These are phyloP conservation scores for Fragum fragum DNA, from an alignment of 2,888 invertebrate species.

Conservation along the genomic window DNA sequence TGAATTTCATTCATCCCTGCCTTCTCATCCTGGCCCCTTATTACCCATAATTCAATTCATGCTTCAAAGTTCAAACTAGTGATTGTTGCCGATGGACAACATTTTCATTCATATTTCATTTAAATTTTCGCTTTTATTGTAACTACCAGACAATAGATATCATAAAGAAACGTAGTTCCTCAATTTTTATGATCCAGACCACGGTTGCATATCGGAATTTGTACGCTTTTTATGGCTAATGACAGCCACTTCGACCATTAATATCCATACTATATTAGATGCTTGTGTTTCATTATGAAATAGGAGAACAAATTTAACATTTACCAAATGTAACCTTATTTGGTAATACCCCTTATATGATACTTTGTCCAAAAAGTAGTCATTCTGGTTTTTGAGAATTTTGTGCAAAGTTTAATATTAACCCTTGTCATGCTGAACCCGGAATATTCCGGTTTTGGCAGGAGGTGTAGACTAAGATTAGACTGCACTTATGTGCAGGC, in stretches of 20 bases:
- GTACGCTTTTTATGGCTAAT: conserved; percentile 28
- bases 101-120: conserved; percentile 33
- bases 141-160: conserved; percentile 1
- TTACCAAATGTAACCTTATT: not conserved
- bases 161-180: conserved; percentile 16
- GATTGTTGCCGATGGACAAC: conserved; percentile 9
- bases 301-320: not conserved
- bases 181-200: conserved; percentile 8
- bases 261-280: conserved; percentile 22
- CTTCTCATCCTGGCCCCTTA: not conserved
- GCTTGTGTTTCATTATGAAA: conserved; percentile 25
- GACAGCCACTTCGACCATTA: conserved; percentile 21
- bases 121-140: conserved; percentile 27
- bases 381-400: no score
- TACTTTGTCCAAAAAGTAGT: no score
- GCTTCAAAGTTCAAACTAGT: conserved; percentile 18
- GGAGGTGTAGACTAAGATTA: no score
- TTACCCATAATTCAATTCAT: conserved; percentile 25
- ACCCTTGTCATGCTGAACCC: no score
- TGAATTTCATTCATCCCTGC: conserved; percentile 6
- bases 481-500: no score
- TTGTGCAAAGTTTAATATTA: no score
- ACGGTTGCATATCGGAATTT: conserved; percentile 24
- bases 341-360: no score
- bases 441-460: no score